These are phyloP conservation scores for Raja brachyura DNA, from an alignment of 2,113 vertebrate species.

Conservation along the genomic window DNA sequence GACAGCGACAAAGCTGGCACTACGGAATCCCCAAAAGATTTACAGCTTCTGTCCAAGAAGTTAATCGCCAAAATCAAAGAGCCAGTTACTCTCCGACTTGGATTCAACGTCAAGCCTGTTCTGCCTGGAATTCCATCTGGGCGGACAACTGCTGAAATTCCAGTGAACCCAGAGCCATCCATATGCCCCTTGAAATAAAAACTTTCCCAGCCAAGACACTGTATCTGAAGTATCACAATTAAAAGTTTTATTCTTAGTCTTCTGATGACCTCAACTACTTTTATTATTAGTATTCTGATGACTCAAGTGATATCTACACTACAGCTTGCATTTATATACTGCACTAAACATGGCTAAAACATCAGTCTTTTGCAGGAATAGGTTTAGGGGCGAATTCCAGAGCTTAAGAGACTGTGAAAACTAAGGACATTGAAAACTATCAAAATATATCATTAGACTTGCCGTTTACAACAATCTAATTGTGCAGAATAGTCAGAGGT, in stretches of 20 bases:
- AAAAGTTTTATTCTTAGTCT: not conserved
- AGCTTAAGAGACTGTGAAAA: not conserved
- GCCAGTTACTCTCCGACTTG: conserved; percentile 44
- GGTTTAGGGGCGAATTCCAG: not conserved
- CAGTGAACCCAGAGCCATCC: not conserved
- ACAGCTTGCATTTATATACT: too few species aligned
- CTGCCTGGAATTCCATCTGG: conserved; percentile 74
- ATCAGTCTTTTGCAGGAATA: too few species aligned
- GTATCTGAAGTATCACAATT: not conserved
- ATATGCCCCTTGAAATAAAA: conserved; percentile 11
- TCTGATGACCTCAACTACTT: not conserved
- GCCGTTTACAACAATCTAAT: not conserved
- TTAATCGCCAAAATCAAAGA: not conserved
- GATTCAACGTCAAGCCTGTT: conserved; percentile 58
- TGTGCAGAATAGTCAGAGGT: not conserved
- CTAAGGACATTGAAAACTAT: too few species aligned
- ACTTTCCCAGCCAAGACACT: not conserved
- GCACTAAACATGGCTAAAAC: too few species aligned
- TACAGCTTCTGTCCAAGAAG: not conserved
- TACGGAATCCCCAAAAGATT: not conserved
- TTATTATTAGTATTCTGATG: not conserved
- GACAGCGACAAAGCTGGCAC: conserved; percentile 40
- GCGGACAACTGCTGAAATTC: conserved; percentile 45
- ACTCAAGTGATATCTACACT: not conserved
- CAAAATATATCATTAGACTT: too few species aligned